These are phyloP conservation scores for Siderastrea radians DNA, from an alignment of 92 coral and sea anemone genomes.

Conservation along the genomic window DNA sequence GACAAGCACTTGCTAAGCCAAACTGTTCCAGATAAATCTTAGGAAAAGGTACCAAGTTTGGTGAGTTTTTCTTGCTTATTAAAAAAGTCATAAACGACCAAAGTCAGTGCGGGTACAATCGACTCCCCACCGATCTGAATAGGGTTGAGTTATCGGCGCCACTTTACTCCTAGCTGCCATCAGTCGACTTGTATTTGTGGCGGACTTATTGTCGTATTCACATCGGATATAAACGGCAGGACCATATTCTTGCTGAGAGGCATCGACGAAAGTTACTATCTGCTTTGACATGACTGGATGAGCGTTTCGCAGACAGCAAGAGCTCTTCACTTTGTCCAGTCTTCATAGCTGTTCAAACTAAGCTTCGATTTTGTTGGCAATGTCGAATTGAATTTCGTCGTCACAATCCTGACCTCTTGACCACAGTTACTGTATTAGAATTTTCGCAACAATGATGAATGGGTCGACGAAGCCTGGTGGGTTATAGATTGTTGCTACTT, in stretches of 20 bases:
- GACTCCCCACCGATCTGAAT: too few species aligned
- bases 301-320: constrained; percentile 39
- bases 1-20: too few species aligned
- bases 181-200: constrained; percentile 57
- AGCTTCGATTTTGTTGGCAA: constrained; percentile 15
- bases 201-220: constrained; percentile 26
- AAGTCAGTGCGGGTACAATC: too few species aligned
- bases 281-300: constrained; percentile 30
- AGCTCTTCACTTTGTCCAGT: constrained; percentile 8
- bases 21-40: too few species aligned
- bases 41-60: too few species aligned
- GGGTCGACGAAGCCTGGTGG: constrained; percentile 63
- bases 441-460: constrained; percentile 52
- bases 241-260: constrained; percentile 62
- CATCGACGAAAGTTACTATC: constrained; percentile 69
- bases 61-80: too few species aligned
- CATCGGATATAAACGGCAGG: constrained; percentile 48
- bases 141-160: constrained; percentile 67
- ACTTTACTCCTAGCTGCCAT: constrained; percentile 73
- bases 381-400: constrained; percentile 56
- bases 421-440: constrained; percentile 65
- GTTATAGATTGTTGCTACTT: constrained; percentile 60
- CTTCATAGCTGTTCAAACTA: constrained; percentile 51
- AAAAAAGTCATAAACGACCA: too few species aligned
- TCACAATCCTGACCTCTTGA: constrained; percentile 66